Percentiles rank a stretch among this genome's conserved stretches.
Conservation (phyloP, 2,797 vertebrate genomes). For the Pangasius sanitwongsei region DNA sequence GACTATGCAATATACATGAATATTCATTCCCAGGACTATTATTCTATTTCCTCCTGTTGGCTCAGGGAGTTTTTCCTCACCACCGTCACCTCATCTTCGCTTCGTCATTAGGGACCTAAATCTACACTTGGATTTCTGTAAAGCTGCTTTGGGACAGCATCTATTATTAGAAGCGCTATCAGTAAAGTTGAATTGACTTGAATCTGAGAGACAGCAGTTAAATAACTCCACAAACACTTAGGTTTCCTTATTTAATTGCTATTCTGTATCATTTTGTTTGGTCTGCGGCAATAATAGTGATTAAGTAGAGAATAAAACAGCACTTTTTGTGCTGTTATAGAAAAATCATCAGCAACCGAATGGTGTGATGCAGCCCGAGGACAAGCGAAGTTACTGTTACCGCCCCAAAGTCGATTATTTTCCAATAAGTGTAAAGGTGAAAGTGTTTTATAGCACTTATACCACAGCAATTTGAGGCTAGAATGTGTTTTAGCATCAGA, state of each 20-base stretch:
- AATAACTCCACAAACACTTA: not conserved
- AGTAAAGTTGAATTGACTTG: not conserved
- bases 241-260: not conserved
- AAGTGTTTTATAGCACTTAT: not conserved
- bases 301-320: not conserved
- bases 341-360: not conserved
- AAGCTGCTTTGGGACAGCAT: not conserved
- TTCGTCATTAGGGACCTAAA: not conserved
- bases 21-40: no score
- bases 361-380: not conserved
- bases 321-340: not conserved
- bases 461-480: not conserved
- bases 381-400: not conserved
- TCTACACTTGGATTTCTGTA: not conserved
- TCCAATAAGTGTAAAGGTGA: not conserved
- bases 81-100: no score
- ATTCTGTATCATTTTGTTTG: not conserved
- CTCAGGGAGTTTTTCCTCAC: not conserved
- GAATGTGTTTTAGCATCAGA: not conserved
- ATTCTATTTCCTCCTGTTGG: no score
- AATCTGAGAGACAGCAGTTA: no score
- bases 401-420: not conserved
- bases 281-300: not conserved
- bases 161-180: not conserved
- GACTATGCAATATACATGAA: no score